phyloP scores from a whole-genome alignment of 2,113 vertebrate genomes.

The Antennarius striatus region DNA sequence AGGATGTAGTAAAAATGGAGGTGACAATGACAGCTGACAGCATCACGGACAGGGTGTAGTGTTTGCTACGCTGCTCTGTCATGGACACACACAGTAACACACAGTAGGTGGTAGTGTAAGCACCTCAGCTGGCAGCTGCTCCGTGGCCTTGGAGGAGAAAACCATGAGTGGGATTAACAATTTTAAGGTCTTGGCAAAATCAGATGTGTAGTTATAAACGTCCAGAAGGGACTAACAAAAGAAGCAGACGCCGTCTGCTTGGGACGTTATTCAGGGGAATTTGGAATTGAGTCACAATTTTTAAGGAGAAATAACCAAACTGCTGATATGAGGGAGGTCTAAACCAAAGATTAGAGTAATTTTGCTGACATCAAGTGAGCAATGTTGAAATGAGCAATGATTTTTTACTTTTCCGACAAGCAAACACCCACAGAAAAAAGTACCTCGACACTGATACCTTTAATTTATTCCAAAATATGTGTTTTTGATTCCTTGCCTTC shows the following conservation, averaged over 20 bases:
- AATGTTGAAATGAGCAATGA: neutral
- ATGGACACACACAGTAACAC: slow-evolving; percentile 13
- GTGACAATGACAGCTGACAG: slow-evolving; percentile 22
- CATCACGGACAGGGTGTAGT: slow-evolving; percentile 38
- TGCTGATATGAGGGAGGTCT: slow-evolving; percentile 14
- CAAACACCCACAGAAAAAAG: neutral
- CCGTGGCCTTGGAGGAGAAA: slow-evolving; percentile 28
- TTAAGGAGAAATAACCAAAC: slow-evolving; percentile 40
- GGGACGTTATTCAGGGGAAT: slow-evolving; percentile 1
- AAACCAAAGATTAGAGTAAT: slow-evolving; percentile 37
- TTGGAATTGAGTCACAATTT: slow-evolving; percentile 38
- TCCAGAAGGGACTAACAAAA: slow-evolving; percentile 8
- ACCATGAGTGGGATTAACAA: slow-evolving; percentile 36
- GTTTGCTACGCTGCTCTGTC: neutral
- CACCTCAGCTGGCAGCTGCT: slow-evolving; percentile 34
- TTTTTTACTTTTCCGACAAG: slow-evolving; percentile 22
- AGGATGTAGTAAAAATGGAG: slow-evolving; percentile 51
- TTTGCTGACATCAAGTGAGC: slow-evolving; percentile 1
- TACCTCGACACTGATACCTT: slow-evolving; percentile 1
- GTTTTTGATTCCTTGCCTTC: neutral
- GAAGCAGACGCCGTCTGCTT: neutral
- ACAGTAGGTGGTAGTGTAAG: slow-evolving; percentile 18
- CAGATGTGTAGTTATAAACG: slow-evolving; percentile 48
- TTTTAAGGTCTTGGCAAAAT: slow-evolving; percentile 33
- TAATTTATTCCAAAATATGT: neutral